These are phyloP conservation scores for Nixonia krombeini DNA, from an alignment of 1,140 invertebrate genomes.

Conservation along the genomic window DNA sequence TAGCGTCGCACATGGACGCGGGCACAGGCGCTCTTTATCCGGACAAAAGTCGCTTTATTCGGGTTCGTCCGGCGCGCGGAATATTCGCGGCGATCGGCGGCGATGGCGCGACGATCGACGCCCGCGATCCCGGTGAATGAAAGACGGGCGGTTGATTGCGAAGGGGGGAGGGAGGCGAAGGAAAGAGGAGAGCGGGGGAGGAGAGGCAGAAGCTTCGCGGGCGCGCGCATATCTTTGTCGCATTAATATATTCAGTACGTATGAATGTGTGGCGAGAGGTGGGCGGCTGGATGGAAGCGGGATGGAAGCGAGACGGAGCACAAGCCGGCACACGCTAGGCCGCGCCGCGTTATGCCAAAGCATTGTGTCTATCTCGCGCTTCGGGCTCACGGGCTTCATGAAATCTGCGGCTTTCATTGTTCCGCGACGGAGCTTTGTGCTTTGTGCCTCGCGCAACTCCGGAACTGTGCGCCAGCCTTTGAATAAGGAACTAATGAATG, in stretches of 20 bases:
- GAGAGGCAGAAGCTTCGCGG: slow-evolving; percentile 7
- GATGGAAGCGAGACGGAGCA: slow-evolving; percentile 33
- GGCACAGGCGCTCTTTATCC: slow-evolving; percentile 26
- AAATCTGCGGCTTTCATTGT: slow-evolving; percentile 72
- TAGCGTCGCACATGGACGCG: slow-evolving; percentile 62
- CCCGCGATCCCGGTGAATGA: slow-evolving; percentile 53
- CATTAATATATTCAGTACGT: slow-evolving; percentile 72
- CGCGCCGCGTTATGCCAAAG: slow-evolving; percentile 59
- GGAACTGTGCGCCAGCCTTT: slow-evolving; percentile 69
- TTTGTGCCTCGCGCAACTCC: slow-evolving; percentile 67
- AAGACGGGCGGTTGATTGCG: too few relatives aligned
- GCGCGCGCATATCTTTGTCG: slow-evolving; percentile 61
- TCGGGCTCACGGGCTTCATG: slow-evolving; percentile 68
- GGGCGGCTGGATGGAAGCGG: slow-evolving; percentile 31
- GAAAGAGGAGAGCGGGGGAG: not conserved
- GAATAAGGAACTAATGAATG: slow-evolving; percentile 73
- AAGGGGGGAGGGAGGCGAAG: slow-evolving; percentile 3
- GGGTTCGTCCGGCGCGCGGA: not conserved
- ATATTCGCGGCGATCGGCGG: too few relatives aligned
- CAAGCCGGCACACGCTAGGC: slow-evolving; percentile 48
- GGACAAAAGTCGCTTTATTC: slow-evolving; percentile 65
- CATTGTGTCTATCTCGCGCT: slow-evolving; percentile 66
- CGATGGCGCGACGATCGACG: too few relatives aligned
- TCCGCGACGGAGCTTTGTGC: slow-evolving; percentile 70
- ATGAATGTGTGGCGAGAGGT: slow-evolving; percentile 66